Evolutionary conservation across 1,140 invertebrate species (phyloP), one percentile per base, ranked within the genome.

Genomic region (Leguminivora glycinivorella): DNA sequence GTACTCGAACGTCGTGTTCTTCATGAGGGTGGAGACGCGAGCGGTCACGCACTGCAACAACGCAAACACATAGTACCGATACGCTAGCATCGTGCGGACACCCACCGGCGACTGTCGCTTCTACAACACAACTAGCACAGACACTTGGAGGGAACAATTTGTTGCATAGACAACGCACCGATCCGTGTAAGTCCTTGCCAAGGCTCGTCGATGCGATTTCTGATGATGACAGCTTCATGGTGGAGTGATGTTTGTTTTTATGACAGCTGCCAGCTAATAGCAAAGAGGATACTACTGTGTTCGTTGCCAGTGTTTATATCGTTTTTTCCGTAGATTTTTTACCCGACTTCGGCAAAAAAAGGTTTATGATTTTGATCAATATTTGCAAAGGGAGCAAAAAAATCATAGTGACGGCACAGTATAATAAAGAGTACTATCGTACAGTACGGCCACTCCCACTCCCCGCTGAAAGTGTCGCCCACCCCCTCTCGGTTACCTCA

Each of bases 1-100:
- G 92, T 98, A 99, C 29, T 92, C 83, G 77, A 90, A 92, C 77
- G 75, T 80, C 91, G 92, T 92, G 67, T 83, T 89, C 79, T 71
- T 78, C 38, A 75, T 69, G 12, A 75, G 31, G 34, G 72, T 67
- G 34, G 75, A 77, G 56, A 82, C 74, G 4, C 82, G 78, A 67
- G 86, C 83, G 77, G 73, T 69, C 10, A 76, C 80, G 79, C 83
- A 85, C 89, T 89, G 89, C 74, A 89, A 88, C 76, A 88, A 84
- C 71, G 70, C 82, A 76, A 76, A 81, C 68, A 82, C 76, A 82
- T 80, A 63, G 58, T 63, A n/a, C n/a, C n/a, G n/a, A n/a, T n/a
- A 63, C 58, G 22, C 58, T 29, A 26, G 26, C 58, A 63, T 63
- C 58, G 25, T 63, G 26, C 58, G 58, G n/a, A n/a, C 58, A 31